These are phyloP conservation scores for Hippopotamyrus pictus DNA, from an alignment of 2,797 vertebrate genomes.

Conservation along the genomic window DNA sequence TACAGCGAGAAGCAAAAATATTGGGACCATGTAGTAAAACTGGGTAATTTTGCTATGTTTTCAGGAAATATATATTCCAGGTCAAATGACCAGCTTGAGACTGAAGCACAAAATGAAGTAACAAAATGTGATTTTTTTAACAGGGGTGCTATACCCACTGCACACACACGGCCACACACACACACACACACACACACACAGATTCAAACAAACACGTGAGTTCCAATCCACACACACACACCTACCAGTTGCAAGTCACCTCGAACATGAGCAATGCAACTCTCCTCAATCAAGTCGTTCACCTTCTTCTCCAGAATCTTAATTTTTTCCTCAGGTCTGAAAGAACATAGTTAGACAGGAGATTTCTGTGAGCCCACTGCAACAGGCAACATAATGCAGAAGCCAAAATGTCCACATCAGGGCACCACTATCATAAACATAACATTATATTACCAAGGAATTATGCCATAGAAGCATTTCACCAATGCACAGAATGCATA, in stretches of 20 bases:
- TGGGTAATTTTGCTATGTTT: neutral
- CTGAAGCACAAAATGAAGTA: neutral
- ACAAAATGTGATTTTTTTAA: neutral
- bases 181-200: neutral
- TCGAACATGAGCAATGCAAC: constrained; percentile 80
- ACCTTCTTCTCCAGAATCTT: constrained; percentile 92
- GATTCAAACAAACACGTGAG: neutral
- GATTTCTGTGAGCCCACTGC: neutral
- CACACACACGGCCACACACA: neutral
- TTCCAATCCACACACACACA: neutral
- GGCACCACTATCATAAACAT: neutral
- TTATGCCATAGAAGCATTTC: neutral
- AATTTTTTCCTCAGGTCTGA: constrained; percentile 87
- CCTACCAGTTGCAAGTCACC: constrained; percentile 83
- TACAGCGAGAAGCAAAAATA: neutral
- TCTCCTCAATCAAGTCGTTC: constrained; percentile 90
- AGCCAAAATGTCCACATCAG: neutral
- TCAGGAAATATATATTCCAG: neutral
- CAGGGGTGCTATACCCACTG: neutral
- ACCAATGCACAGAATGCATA: neutral
- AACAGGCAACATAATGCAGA: neutral
- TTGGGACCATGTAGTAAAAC: neutral
- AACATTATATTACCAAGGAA: neutral
- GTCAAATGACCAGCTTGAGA: neutral
- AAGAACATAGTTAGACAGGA: constrained; percentile 26